Conservation (phyloP, 2,797 vertebrate genomes). For the Notolabrus celidotus region DNA sequence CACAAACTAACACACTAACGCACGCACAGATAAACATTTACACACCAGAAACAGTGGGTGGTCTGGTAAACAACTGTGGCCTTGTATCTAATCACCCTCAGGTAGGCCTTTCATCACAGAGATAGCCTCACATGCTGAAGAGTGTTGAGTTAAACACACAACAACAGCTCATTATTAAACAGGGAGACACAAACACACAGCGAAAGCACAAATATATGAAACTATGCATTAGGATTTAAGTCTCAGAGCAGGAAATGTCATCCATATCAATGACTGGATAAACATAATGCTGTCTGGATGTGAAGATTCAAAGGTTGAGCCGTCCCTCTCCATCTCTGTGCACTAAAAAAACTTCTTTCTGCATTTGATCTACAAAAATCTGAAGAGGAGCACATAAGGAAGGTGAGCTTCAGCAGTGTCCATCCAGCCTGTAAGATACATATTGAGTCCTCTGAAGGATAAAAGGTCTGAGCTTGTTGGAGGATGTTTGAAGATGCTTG, state of each 20-base stretch:
- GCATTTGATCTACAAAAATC: constrained; percentile 58
- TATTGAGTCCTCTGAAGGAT: constrained; percentile 55
- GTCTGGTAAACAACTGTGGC: constrained; percentile 68
- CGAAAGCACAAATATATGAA: constrained; percentile 11
- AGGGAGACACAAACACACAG: constrained; percentile 26
- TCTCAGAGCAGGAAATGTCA: constrained; percentile 7
- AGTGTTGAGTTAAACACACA: constrained; percentile 56
- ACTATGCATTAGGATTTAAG: constrained; percentile 15
- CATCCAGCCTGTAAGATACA: constrained; percentile 27
- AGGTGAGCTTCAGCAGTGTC: constrained; percentile 43
- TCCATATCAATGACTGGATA: constrained; percentile 24
- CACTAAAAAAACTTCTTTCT: constrained; percentile 33
- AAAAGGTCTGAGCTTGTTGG: constrained; percentile 61
- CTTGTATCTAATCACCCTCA: constrained; percentile 74
- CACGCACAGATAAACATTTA: constrained; percentile 38
- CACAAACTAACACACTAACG: constrained; percentile 22
- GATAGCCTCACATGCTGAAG: constrained; percentile 58
- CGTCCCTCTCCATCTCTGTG: constrained; percentile 41
- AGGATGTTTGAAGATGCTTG: constrained; percentile 74
- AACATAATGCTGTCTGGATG: not conserved
- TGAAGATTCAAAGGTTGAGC: constrained; percentile 16
- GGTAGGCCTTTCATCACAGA: constrained; percentile 74
- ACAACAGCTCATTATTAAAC: constrained; percentile 58
- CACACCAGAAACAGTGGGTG: constrained; percentile 59
- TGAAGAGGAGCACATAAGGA: constrained; percentile 48